Base-by-base conservation (phyloP, 2,888 invertebrate species). In the Frankliniella intonsa region DNA sequence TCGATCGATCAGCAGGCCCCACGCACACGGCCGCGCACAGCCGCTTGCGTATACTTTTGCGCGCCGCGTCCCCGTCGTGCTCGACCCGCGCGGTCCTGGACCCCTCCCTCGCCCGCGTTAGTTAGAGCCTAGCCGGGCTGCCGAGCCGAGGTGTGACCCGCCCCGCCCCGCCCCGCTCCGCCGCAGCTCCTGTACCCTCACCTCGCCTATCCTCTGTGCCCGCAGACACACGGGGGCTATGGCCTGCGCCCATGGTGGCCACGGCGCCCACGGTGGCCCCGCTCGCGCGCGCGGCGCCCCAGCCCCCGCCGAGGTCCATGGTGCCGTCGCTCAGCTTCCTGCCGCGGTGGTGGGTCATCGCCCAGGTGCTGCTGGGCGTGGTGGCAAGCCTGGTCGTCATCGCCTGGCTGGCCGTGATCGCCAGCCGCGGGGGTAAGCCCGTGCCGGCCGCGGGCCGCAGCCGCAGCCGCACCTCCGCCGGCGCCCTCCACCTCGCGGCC, bases 251-350 rank as follows among this genome's bases (percentile, higher is more conserved):
- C 38, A 38, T 38, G 38, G 38, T 38, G 38, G 38, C 62, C 62
- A 62, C 62, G 62, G n/a, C 62, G 62, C 62, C 55, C 12, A n/a
- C 14, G 19, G 62, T 7, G 62, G 7, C 62, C 19, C 62, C 55
- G 55, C 19, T 8, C 62, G 62, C 62, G 62, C 55, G 62, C 62
- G 62, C 55, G 17, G 55, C 12, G 62, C 62, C 55, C 19, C 55
- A 10, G n/a, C 55, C 14, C 14, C 55, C 62, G 62, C 11, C 14
- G 62, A 0, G 62, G 62, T 62, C 19, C 62, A 76, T 76, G 69
- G 69, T 76, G 69, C 69, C 69, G 69, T 76, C 69, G 25, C 69
- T 76, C 25, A 22, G 69, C 25, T 76, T 76, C 69, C 69, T 76
- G 69, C 69, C 69, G 25, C 69, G 69, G 22, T n/a, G 69, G 69